Conservation (phyloP, 2,113 vertebrate species). For the human (Homo sapiens) region DNA sequence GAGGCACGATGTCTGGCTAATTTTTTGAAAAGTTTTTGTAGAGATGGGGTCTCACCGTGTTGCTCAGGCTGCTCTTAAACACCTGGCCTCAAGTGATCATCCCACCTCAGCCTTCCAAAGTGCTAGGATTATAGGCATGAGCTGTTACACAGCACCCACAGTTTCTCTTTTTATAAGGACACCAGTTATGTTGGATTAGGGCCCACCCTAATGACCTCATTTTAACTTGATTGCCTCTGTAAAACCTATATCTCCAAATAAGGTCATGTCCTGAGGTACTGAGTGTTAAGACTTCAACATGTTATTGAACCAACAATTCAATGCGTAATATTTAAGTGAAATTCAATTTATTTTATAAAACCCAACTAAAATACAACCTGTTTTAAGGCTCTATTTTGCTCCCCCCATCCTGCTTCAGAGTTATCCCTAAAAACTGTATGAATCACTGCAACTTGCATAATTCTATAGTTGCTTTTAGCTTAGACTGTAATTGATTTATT, state of each 20-base stretch:
- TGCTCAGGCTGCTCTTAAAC: too few relatives aligned
- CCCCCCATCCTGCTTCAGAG: background rate
- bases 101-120: too few relatives aligned
- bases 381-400: background rate
- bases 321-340: background rate
- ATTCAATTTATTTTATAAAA: background rate
- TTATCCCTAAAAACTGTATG: background rate
- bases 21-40: too few relatives aligned
- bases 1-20: too few relatives aligned
- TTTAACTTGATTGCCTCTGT: background rate
- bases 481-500: background rate
- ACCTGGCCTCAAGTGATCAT: too few relatives aligned
- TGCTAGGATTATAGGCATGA: too few relatives aligned
- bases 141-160: too few relatives aligned
- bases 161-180: background rate
- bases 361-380: background rate
- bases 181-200: background rate
- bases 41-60: too few relatives aligned
- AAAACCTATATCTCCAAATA: background rate
- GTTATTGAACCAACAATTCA: background rate
- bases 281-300: background rate
- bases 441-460: background rate
- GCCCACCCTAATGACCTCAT: background rate
- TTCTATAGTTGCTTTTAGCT: background rate
- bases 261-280: background rate